phyloP scores from a whole-genome alignment of 2,113 vertebrate genomes.

The Perccottus glenii region DNA sequence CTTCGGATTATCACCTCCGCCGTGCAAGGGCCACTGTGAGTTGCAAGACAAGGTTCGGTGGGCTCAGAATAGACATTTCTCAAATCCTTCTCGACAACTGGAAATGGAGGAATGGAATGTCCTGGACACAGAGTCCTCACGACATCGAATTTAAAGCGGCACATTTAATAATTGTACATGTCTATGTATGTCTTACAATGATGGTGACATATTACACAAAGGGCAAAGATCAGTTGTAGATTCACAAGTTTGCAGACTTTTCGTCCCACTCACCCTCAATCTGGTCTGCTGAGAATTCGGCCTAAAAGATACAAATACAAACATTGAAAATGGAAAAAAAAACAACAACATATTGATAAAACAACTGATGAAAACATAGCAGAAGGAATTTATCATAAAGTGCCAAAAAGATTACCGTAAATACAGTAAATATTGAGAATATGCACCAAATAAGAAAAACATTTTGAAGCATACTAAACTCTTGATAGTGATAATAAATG shows the following conservation, averaged over 20 bases:
- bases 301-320: constrained; percentile 31
- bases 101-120: constrained; percentile 10
- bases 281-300: constrained; percentile 77
- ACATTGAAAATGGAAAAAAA: constrained; percentile 1
- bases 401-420: too few species aligned
- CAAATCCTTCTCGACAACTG: constrained; percentile 59
- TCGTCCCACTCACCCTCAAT: constrained; percentile 78
- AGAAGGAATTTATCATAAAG: neutral
- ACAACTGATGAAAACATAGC: neutral
- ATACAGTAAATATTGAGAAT: neutral
- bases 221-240: neutral
- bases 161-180: neutral
- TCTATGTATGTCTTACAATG: neutral
- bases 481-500: neutral
- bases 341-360: neutral
- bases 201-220: too few species aligned
- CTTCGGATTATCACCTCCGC: constrained; percentile 35
- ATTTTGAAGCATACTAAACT: too few species aligned
- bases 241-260: neutral
- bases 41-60: constrained; percentile 26
- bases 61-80: constrained; percentile 66
- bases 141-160: neutral
- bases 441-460: neutral
- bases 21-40: constrained; percentile 1
- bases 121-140: neutral